Evolutionary conservation across 2,113 vertebrate species (phyloP).

Genomic region (Labeo rohita): DNA sequence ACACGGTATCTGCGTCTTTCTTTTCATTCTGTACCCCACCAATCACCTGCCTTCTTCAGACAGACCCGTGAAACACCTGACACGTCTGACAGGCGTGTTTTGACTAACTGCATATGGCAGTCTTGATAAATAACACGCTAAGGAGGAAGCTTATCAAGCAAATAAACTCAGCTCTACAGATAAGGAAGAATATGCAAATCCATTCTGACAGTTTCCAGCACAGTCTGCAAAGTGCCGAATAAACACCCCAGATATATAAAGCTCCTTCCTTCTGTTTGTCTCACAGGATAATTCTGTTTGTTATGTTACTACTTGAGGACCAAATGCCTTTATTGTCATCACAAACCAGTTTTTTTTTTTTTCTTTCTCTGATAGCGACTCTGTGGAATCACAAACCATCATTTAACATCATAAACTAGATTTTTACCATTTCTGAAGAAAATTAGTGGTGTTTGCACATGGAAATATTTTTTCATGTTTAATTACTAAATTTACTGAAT

Average conservation of each 20-base stretch:
- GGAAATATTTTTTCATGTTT: too few species aligned
- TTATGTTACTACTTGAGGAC: neutral
- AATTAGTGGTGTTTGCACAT: neutral
- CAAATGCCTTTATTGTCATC: neutral
- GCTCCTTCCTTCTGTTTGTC: neutral
- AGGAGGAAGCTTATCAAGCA: constrained; percentile 45
- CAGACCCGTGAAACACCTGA: constrained; percentile 34
- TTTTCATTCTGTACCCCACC: neutral
- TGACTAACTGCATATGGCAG: constrained; percentile 36
- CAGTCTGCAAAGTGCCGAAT: constrained; percentile 4
- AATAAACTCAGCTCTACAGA: constrained; percentile 34
- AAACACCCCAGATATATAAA: neutral
- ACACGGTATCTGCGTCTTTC: neutral
- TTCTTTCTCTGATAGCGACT: neutral
- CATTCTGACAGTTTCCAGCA: constrained; percentile 24
- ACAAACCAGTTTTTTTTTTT: neutral
- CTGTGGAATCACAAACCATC: neutral
- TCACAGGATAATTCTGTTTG: neutral
- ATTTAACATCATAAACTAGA: neutral
- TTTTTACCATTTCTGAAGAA: neutral
- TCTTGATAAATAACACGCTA: constrained; percentile 33
- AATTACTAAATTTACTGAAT: too few species aligned
- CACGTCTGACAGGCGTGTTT: constrained; percentile 36
- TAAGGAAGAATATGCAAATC: constrained; percentile 44
- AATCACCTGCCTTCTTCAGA: constrained; percentile 3